Evolutionary conservation across 2,888 invertebrate species (phyloP), one percentile per base, ranked within the genome.

Genomic region (Neoascia interrupta): DNA sequence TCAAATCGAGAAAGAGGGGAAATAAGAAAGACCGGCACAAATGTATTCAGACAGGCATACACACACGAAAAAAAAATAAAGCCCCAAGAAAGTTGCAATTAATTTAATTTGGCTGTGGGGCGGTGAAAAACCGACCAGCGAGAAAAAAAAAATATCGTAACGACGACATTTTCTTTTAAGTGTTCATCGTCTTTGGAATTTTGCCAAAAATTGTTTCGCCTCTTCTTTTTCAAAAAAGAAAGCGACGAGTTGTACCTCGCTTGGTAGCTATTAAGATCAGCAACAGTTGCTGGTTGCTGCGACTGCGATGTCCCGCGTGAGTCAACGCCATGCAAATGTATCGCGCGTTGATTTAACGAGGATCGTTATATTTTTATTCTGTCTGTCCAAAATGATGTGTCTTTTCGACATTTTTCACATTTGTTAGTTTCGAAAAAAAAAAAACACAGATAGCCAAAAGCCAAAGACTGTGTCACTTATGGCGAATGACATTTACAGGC

Each of bases 101-200:
- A 79, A 79, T 73, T 73, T 73, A 66, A 73, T 73, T 79, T 73
- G 73, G 56, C 61, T 79, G 34, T 60, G 73, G 47, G 79, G 60
- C 79, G 73, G 54, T 66, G 79, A 73, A 79, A 79, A 73, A 79
- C 39, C 73, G 37, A 73, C 31, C 72, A n/a, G n/a, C n/a, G n/a
- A n/a, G n/a, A n/a, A n/a, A n/a, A 79, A 68, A 79, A 72, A 79
- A 68, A 23, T 79, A 31, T n/a, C n/a, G 47, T 72, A 72, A 76
- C 73, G 73, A 73, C 73, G 73, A 79, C 79, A 79, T 79, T 79
- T 79, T 73, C 79, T 61, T 76, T 79, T 73, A 73, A 73, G 79
- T 79, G 79, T 79, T 79, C 66, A 68, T 79, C 79, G 28, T 61
- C n/a, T n/a, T 73, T 79, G 79, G 79, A 68, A 49, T 49, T 19